These are phyloP conservation scores for Rhinopomastus cyanomelas DNA, from an alignment of 2,113 vertebrate genomes.

Conservation along the genomic window DNA sequence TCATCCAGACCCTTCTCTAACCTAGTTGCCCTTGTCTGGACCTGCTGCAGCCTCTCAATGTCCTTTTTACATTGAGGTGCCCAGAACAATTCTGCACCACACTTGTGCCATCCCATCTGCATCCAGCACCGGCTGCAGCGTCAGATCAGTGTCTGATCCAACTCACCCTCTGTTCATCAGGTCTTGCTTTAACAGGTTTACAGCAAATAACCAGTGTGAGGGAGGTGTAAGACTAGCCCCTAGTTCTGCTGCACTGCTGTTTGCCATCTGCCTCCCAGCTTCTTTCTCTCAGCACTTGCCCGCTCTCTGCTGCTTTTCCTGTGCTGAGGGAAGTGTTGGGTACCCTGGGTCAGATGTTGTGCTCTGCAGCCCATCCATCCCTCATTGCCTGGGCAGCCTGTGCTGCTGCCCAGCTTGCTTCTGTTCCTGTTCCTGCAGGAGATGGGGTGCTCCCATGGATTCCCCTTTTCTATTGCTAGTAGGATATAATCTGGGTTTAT, in stretches of 20 bases:
- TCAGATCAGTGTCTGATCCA: neutral
- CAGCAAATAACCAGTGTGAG: rapidly evolving
- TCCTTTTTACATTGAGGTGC: too few relatives aligned
- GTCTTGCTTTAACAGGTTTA: neutral
- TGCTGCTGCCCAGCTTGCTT: rapidly evolving
- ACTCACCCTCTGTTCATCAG: neutral
- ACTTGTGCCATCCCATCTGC: neutral
- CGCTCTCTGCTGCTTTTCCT: too few relatives aligned
- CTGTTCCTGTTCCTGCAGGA: neutral
- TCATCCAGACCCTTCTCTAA: too few relatives aligned
- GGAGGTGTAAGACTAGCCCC: neutral
- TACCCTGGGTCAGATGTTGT: too few relatives aligned
- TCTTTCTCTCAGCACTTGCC: neutral
- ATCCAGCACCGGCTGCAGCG: neutral
- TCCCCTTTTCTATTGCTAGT: neutral
- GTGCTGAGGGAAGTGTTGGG: neutral
- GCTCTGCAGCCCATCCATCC: neutral
- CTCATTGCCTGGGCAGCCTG: neutral
- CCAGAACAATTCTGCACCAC: neutral
- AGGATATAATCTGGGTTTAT: neutral
- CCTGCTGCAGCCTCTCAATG: too few relatives aligned
- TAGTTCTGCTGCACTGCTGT: rapidly evolving
- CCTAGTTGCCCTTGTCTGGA: too few relatives aligned
- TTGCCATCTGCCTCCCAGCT: neutral
- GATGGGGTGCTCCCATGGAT: too few relatives aligned